These are phyloP conservation scores for Etheostoma nigrum DNA, from an alignment of 2,797 vertebrate genomes.

Conservation along the genomic window DNA sequence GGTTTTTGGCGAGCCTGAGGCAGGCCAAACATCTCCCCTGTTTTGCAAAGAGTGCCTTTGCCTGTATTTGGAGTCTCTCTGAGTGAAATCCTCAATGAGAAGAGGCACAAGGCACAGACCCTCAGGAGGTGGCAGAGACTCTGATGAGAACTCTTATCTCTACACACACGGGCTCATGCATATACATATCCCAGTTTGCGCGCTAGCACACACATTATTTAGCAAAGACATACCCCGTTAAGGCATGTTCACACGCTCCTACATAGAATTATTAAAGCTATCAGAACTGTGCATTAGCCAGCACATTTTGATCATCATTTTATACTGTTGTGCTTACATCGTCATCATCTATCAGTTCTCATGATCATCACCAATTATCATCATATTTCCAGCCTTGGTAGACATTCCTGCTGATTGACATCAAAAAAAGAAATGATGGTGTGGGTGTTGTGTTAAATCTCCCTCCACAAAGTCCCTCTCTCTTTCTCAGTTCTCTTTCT, in stretches of 20 bases:
- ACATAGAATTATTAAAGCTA: conserved; percentile 8
- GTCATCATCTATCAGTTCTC: conserved; percentile 60
- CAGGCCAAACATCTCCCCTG: conserved; percentile 50
- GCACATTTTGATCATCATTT: conserved; percentile 49
- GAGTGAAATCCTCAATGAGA: conserved; percentile 21
- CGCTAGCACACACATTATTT: conserved; percentile 40
- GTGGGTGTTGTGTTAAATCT: conserved; percentile 70
- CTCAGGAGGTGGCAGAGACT: conserved; percentile 56
- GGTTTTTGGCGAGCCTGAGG: conserved; percentile 48
- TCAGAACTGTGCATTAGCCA: conserved; percentile 4
- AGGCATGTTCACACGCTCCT: conserved; percentile 33
- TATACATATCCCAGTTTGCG: conserved; percentile 41
- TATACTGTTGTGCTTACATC: conserved; percentile 38
- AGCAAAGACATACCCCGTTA: conserved; percentile 27
- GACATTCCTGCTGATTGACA: conserved; percentile 70
- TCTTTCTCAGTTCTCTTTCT: conserved; percentile 58
- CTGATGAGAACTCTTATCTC: conserved; percentile 57
- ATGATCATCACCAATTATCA: conserved; percentile 66
- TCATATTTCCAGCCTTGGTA: conserved; percentile 58
- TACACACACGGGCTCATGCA: conserved; percentile 43
- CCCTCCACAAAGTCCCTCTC: conserved; percentile 51
- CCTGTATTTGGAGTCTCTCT: conserved; percentile 52
- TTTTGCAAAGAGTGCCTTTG: conserved; percentile 50
- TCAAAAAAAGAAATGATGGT: conserved; percentile 58
- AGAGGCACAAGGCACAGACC: conserved; percentile 34